phyloP scores from a whole-genome alignment of 2,113 vertebrate species.

The Nestor notabilis region DNA sequence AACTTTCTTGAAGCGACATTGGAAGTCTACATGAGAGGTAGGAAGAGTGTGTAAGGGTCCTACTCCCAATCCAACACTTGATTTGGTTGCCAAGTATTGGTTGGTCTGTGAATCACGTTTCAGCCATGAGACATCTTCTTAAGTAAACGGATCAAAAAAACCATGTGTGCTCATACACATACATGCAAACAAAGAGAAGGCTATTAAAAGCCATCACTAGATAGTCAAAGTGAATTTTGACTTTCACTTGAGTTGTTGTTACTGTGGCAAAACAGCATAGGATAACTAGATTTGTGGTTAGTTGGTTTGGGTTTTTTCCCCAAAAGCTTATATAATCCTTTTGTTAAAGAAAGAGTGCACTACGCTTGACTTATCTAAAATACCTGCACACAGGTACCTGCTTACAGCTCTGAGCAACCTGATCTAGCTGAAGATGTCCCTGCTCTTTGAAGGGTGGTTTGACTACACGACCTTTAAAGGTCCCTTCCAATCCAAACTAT shows the following conservation, averaged over 20 bases:
- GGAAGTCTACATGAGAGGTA: background rate
- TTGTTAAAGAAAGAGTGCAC: background rate
- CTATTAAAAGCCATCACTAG: background rate
- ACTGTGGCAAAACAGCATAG: background rate
- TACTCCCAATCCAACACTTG: background rate
- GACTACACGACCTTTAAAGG: background rate
- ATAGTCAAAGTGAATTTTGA: background rate
- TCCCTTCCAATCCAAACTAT: background rate
- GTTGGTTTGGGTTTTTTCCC: fast-evolving
- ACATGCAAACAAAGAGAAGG: background rate
- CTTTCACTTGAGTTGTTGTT: background rate
- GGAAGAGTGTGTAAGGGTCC: background rate
- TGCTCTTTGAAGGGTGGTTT: background rate
- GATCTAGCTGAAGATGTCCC: background rate
- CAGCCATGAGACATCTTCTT: background rate
- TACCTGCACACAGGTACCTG: background rate
- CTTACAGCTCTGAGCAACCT: background rate
- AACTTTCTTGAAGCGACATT: background rate
- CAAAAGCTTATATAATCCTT: background rate
- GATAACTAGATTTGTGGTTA: background rate
- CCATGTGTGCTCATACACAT: fast-evolving
- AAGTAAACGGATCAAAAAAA: background rate
- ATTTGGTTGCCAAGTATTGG: background rate
- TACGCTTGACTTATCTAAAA: background rate
- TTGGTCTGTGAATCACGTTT: background rate